Evolutionary conservation across 2,113 vertebrate genomes (phyloP), one percentile per base, ranked within the genome.

Genomic region (Phalacrocorax carbo): DNA sequence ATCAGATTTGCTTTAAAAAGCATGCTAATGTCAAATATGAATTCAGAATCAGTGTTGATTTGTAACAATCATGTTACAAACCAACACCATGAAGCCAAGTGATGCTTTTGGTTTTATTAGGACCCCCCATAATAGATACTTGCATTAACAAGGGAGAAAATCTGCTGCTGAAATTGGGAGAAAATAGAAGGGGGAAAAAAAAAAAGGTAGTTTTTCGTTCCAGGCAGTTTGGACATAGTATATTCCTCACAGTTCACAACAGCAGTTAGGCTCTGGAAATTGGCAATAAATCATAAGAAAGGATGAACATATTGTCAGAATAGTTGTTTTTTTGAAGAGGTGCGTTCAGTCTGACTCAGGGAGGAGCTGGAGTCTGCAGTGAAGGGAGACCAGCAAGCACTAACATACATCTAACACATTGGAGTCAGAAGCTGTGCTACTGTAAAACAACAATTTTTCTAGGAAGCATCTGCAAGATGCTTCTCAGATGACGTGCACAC

Each of bases 1-100:
- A 82, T 44, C 54, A 91, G 29, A 51, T 93, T 87, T 85, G 12
- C 58, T 96, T 87, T 95, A 58, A 93, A 94, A 29, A 85, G 15
- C 55, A 48, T 48, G 46, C 36, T 85, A 61, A 70, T 78, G 25
- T 82, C 30, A 78, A 52, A 84, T 38, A 58, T 1, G 1, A 77
- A 89, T 38, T 57, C 64, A 80, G 62, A 82, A 72, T 62, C 1
- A 0, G 32, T 86, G 82, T 36, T 60, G 68, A 44, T 93, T 51
- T 86, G 10, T 86, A 82, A 46, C 26, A 81, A 34, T 54, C 65
- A 7, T 38, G 10, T 51, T 89, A 62, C 44, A 46, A 46, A 46
- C 44, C 44, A 46, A 46, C 44, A 46, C 17, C 44, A 46, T 46
- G 48, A 91, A 92, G 89, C 6, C 20, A 29, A 49, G 52, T 79